Conservation (phyloP, 2,888 invertebrate genomes). For the Belgica antarctica region DNA sequence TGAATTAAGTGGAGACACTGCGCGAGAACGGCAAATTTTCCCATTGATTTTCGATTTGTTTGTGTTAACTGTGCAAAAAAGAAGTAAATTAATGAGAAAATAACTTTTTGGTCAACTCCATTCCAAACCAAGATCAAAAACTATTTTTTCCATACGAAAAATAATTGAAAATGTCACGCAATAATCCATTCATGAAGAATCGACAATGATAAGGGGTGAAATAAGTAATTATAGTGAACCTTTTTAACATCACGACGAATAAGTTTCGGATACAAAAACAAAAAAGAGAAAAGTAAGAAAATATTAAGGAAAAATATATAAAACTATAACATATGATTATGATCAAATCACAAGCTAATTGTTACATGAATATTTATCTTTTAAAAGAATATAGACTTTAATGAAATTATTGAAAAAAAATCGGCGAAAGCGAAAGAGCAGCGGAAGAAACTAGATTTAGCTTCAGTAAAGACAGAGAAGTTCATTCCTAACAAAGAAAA, state of each 20-base stretch:
- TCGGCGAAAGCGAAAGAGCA: conserved; percentile 12
- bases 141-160: conserved; percentile 6
- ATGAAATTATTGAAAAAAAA: conserved; percentile 18
- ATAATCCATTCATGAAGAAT: conserved; percentile 19
- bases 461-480: not conserved
- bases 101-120: too few species aligned
- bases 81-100: too few species aligned
- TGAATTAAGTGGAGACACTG: not conserved
- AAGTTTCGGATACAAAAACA: conserved; percentile 21
- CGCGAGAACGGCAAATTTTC: too few species aligned
- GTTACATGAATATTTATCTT: conserved; percentile 43
- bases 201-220: conserved; percentile 24
- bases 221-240: conserved; percentile 19
- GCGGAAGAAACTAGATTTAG: conserved; percentile 28
- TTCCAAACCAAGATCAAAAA: too few species aligned
- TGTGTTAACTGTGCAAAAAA: too few species aligned
- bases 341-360: conserved; percentile 43
- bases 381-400: conserved; percentile 38
- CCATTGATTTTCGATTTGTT: too few species aligned
- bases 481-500: not conserved
- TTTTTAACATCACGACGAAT: conserved; percentile 40
- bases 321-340: conserved; percentile 40
- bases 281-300: conserved; percentile 20
- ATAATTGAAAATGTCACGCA: not conserved
- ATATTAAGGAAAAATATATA: conserved; percentile 26